phyloP scores from a whole-genome alignment of 2,888 invertebrate genomes.

The Drosophila prolongata region DNA sequence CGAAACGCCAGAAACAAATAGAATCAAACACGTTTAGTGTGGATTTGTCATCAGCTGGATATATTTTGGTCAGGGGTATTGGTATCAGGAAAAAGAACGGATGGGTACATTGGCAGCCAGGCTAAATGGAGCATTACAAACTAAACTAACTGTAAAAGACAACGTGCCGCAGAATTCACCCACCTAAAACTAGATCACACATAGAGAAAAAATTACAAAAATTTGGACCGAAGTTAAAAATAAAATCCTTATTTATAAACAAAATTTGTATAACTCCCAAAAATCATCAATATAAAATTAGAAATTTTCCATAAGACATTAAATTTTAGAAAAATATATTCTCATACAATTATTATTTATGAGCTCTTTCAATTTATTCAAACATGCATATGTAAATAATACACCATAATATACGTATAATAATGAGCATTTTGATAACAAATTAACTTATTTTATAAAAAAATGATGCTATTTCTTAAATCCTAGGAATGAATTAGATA shows the following conservation, averaged over 20 bases:
- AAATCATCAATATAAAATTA: no score
- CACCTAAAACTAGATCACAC: constrained; percentile 11
- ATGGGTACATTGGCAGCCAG: constrained; percentile 31
- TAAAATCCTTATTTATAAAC: no score
- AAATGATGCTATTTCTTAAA: no score
- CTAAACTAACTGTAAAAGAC: constrained; percentile 71
- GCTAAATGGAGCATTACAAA: constrained; percentile 71
- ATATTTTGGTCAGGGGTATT: constrained; percentile 4
- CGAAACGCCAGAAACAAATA: constrained; percentile 42
- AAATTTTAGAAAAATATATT: no score
- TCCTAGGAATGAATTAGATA: not conserved
- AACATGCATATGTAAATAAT: no score
- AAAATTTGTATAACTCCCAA: no score
- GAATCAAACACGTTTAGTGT: constrained; percentile 73
- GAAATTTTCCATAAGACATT: no score
- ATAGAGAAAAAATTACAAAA: not conserved
- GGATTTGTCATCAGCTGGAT: constrained; percentile 69
- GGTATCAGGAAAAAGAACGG: constrained; percentile 7
- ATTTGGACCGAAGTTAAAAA: not conserved
- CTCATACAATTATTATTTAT: no score
- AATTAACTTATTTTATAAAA: no score
- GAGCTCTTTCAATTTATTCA: no score
- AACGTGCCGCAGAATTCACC: constrained; percentile 53
- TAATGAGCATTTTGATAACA: no score
- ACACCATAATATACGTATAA: no score